A percentile compares a stretch with the other conserved stretches of the same genome.
Evolutionary conservation across 2,113 vertebrate genomes (phyloP).

Genomic region (Origma solitaria): DNA sequence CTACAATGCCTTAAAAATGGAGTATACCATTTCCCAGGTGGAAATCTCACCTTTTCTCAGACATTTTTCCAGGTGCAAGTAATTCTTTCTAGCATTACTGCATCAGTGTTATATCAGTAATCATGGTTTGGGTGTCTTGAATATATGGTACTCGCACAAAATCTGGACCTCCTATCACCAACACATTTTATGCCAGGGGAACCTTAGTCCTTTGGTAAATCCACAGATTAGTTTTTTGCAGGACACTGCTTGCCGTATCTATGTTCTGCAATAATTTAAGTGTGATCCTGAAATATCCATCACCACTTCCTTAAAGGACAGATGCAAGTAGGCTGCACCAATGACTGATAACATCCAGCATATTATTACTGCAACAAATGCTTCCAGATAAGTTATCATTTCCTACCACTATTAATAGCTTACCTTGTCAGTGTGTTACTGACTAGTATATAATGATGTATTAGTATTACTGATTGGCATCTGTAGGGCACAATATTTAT

Average conservation of each 20-base stretch:
- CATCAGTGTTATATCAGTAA: too few species aligned
- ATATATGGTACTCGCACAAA: background rate
- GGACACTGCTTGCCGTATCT: rapidly evolving
- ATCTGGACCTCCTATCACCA: background rate
- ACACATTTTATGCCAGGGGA: background rate
- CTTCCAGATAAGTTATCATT: background rate
- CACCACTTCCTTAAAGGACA: background rate
- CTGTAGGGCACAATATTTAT: background rate
- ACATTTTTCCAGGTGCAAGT: background rate
- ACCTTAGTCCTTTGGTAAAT: background rate
- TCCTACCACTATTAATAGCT: background rate
- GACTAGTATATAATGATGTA: background rate
- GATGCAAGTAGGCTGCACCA: background rate
- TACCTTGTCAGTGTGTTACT: background rate
- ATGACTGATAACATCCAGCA: background rate
- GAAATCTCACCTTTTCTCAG: background rate
- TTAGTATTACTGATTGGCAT: background rate
- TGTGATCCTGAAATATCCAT: background rate
- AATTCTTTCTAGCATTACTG: background rate
- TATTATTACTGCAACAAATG: background rate
- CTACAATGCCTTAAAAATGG: background rate
- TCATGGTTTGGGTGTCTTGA: too few species aligned
- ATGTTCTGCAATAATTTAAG: background rate
- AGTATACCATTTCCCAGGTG: background rate
- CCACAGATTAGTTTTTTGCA: background rate